These are phyloP conservation scores for Notodonta dromedarius DNA, from an alignment of 2,888 invertebrate genomes.

Conservation along the genomic window DNA sequence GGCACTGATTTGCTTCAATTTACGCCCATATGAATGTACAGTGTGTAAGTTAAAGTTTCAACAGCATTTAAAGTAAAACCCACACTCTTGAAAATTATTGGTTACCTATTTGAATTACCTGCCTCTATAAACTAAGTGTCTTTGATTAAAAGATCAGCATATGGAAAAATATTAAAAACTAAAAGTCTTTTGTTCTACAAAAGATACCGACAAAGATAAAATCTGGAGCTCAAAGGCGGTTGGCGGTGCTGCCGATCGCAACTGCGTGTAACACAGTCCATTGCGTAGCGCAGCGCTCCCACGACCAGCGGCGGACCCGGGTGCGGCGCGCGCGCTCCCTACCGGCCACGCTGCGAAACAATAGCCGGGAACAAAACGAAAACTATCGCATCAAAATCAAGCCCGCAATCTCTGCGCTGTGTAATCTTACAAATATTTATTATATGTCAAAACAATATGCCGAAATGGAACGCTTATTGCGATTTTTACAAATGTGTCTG, in stretches of 20 bases:
- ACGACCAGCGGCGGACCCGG: slow-evolving; percentile 13
- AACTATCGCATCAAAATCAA: slow-evolving; percentile 72
- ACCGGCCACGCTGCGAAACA: slow-evolving; percentile 53
- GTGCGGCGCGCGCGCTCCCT: slow-evolving; percentile 37
- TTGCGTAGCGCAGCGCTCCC: slow-evolving; percentile 42
- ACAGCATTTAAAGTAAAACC: too few species aligned
- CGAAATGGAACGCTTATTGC: slow-evolving; percentile 82
- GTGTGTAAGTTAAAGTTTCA: background rate
- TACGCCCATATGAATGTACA: slow-evolving; percentile 37
- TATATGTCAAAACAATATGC: slow-evolving; percentile 85
- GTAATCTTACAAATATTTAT: slow-evolving; percentile 83
- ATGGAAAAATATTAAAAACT: background rate
- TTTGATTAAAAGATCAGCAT: too few species aligned
- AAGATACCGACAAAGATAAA: slow-evolving; percentile 8
- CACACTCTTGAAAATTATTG: too few species aligned
- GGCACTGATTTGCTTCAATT: slow-evolving; percentile 63
- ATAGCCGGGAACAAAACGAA: slow-evolving; percentile 62
- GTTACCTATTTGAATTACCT: too few species aligned
- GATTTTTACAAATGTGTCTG: slow-evolving; percentile 83
- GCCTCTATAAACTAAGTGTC: too few species aligned
- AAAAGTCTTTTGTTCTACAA: background rate
- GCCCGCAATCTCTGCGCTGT: slow-evolving; percentile 68
- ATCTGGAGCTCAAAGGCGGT: slow-evolving; percentile 46
- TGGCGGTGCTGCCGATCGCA: slow-evolving; percentile 67
- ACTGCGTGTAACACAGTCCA: slow-evolving; percentile 77